Conservation (phyloP, 92 coral and sea anemone species). For the Micromussa lordhowensis region DNA sequence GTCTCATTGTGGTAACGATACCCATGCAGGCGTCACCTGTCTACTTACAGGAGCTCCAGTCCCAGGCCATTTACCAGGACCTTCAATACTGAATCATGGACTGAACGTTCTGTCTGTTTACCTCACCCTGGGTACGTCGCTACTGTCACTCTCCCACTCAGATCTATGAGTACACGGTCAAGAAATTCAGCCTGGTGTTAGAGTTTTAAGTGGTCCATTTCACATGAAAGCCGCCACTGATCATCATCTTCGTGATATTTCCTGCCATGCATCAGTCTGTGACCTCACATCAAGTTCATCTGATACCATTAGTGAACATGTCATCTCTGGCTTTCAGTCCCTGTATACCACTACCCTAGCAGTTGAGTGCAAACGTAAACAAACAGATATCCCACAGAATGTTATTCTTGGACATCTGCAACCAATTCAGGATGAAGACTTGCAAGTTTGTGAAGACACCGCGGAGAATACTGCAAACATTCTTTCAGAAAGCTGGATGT, state of each 20-base stretch:
- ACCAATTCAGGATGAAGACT: not conserved
- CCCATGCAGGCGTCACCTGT: no score
- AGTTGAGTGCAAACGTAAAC: conserved; percentile 23
- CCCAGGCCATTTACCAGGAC: not conserved
- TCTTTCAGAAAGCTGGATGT: not conserved
- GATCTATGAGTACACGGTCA: not conserved
- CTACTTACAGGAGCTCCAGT: not conserved
- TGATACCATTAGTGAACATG: not conserved
- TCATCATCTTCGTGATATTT: not conserved
- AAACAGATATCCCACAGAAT: no score
- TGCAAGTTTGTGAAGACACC: conserved; percentile 19
- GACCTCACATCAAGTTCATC: not conserved
- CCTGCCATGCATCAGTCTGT: conserved; percentile 12
- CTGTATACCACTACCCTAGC: conserved; percentile 19
- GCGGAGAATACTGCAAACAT: not conserved
- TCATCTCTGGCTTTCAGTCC: not conserved
- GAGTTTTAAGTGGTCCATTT: not conserved
- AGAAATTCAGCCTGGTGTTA: conserved; percentile 15
- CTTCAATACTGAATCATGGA: not conserved
- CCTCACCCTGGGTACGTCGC: not conserved
- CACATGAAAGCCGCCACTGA: not conserved
- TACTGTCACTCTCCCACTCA: not conserved
- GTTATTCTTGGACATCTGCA: conserved; percentile 28
- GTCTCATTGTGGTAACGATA: not conserved
- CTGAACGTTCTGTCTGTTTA: not conserved